phyloP scores from a whole-genome alignment of 2,113 vertebrate genomes.

The Tricholaema leucomelas region DNA sequence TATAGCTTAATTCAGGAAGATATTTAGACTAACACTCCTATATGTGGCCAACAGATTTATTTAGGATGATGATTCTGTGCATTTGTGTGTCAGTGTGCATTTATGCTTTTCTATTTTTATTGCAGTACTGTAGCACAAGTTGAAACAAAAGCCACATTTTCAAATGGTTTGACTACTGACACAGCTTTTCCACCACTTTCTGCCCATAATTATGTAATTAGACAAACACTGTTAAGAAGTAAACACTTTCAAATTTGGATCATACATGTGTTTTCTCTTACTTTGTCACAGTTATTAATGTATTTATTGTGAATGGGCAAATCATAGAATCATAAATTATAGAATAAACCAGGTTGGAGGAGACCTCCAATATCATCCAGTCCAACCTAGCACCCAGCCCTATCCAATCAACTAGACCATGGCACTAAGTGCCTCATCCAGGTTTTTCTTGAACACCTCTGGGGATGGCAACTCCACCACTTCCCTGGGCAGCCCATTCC shows the following conservation, averaged over 20 bases:
- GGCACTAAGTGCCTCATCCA: too few species aligned
- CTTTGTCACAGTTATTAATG: neutral
- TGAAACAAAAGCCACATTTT: neutral
- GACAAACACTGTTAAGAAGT: neutral
- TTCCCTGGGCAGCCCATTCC: too few species aligned
- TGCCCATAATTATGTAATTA: neutral
- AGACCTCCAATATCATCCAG: too few species aligned
- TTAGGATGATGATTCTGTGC: neutral
- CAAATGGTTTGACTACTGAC: neutral
- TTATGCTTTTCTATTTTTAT: neutral
- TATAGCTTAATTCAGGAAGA: neutral
- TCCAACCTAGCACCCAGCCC: too few species aligned
- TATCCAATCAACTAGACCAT: too few species aligned
- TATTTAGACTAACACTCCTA: neutral
- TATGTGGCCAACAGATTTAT: neutral
- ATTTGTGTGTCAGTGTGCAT: neutral
- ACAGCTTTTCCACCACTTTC: neutral
- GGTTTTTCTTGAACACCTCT: too few species aligned
- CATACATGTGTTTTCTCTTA: neutral
- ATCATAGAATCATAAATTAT: too few species aligned
- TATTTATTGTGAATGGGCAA: neutral
- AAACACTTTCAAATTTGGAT: neutral
- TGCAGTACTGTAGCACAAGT: neutral
- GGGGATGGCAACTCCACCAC: too few species aligned
- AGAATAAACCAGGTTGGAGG: too few species aligned